Evolutionary conservation across 2,797 vertebrate species (phyloP), one percentile per base, ranked within the genome.

Genomic region (Pristis pectinata): DNA sequence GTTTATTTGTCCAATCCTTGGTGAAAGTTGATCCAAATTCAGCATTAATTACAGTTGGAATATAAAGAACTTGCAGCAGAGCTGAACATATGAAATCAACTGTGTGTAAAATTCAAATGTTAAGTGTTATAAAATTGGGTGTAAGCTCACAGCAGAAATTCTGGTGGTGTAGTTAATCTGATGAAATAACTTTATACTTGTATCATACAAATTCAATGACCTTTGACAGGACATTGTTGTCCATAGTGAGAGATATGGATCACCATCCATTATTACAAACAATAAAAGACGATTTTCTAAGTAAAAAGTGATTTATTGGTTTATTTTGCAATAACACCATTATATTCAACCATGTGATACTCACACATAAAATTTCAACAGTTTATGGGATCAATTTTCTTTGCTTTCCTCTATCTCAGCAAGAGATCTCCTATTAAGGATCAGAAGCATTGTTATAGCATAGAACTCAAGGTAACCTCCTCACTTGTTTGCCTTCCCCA

Each of bases 1-100:
- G 41, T 53, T 94, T 94, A 76, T 76, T 94, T 94, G 67, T 76
- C 70, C 72, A 94, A 94, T 72, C 70, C 70, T 93, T 49, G 44
- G 27, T 53, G 92, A 74, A 94, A 94, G 92, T 19, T 94, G 41
- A 94, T 74, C 70, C 72, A 56, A 49, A 30, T 49, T 15, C 64
- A 76, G 70, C 70, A 94, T 76, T 94, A 94, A 94, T 94, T 94
- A 94, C 72, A 76, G 22, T 94, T 94, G 92, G n/a, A 94, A 53
- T 72, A 74, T 74, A 76, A 94, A 30, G 70, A 76, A 76, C 44
- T 72, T 94, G 41, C 24, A 91, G 59, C 19, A 67, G 59, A 67
- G 8, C 41, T 67, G n/a, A 41, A 76, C 44, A n/a, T 53, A 53
- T 74, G 15, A 76, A 37, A 76, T 53, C 30, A 76, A 74, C 27